phyloP scores from a whole-genome alignment of 2,113 vertebrate species.

The Alethe diademata region DNA sequence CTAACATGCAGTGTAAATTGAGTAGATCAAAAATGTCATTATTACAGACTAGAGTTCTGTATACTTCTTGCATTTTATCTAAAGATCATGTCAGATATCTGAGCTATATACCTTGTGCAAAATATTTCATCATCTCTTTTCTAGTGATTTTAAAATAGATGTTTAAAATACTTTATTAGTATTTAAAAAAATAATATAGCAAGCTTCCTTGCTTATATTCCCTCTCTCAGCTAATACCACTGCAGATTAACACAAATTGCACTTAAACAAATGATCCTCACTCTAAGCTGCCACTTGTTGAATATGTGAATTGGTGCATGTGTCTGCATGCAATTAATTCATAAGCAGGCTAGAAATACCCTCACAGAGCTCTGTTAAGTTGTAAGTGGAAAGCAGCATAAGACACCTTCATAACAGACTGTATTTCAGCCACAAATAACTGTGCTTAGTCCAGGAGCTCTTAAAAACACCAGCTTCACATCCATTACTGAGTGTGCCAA shows the following conservation, averaged over 20 bases:
- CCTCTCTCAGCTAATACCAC: neutral
- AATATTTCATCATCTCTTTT: neutral
- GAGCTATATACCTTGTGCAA: neutral
- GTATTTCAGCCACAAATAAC: neutral
- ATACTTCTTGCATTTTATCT: neutral
- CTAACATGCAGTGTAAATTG: neutral
- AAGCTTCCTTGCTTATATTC: neutral
- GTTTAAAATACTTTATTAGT: neutral
- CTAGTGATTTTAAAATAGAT: neutral
- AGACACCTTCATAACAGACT: neutral
- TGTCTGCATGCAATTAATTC: neutral
- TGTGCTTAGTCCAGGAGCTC: neutral
- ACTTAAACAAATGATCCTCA: neutral
- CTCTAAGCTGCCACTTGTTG: neutral
- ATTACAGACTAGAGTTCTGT: neutral
- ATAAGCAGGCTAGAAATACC: neutral
- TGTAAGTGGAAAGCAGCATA: neutral
- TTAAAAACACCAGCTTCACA: neutral
- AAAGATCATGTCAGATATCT: neutral
- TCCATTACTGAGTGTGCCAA: neutral
- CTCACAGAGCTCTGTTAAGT: neutral
- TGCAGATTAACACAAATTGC: constrained; percentile 12
- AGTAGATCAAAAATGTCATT: neutral
- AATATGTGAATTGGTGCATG: neutral
- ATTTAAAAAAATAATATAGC: neutral